Conservation (phyloP, 1,140 invertebrate species). For the Steinernema feltiae region DNA sequence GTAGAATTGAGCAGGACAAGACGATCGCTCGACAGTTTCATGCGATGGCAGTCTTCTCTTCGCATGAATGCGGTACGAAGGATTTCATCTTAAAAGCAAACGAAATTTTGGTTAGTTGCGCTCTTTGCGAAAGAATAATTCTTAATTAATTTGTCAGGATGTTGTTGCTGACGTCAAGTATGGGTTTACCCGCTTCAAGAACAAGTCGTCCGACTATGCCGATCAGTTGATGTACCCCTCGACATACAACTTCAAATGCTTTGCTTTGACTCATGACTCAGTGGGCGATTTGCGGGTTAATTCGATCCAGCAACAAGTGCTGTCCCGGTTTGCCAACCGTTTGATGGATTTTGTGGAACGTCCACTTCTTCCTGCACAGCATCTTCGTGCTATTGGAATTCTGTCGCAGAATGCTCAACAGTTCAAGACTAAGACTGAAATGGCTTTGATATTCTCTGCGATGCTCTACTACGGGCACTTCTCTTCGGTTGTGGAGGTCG, state of each 20-base stretch:
- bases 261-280: not conserved
- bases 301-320: not conserved
- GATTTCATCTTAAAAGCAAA: not conserved
- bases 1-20: not conserved
- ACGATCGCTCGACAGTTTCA: not conserved
- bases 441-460: not conserved
- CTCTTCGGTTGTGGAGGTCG: not conserved
- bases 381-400: not conserved
- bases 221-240: conserved; percentile 1
- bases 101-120: not conserved
- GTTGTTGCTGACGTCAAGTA: not conserved
- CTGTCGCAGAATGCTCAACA: not conserved
- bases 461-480: not conserved
- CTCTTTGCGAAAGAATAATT: not conserved
- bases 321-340: not conserved
- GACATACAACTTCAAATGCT: not conserved
- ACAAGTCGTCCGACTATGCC: not conserved
- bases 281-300: not conserved
- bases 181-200: not conserved
- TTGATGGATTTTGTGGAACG: not conserved
- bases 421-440: not conserved
- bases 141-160: not conserved
- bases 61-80: not conserved
- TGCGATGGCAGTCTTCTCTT: not conserved
- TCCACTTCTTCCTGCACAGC: not conserved